Percentiles rank a stretch among this genome's conserved stretches.
Conservation (phyloP, 2,888 invertebrate species). For the Ochropacha duplaris region DNA sequence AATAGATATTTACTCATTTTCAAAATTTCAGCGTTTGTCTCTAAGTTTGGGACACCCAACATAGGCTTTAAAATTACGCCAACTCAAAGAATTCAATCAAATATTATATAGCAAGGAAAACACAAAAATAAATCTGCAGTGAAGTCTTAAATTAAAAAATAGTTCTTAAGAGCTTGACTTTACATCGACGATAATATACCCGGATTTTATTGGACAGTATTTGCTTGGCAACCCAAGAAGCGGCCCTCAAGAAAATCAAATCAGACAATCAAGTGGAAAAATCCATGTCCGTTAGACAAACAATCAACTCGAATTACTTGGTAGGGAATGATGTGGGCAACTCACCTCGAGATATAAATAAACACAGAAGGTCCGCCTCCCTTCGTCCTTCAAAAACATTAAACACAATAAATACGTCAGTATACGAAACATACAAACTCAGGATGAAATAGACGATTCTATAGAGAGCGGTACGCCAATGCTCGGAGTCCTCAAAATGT, state of each 20-base stretch:
- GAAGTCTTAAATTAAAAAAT: no score
- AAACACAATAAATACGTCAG: not conserved
- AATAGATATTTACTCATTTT: no score
- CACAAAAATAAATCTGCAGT: no score
- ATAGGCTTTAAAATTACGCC: no score
- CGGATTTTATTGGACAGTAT: conserved; percentile 50
- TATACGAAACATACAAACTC: not conserved
- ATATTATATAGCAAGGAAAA: no score
- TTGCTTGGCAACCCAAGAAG: conserved; percentile 57
- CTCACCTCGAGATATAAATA: conserved; percentile 36
- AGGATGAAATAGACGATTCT: not conserved
- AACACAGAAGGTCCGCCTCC: not conserved
- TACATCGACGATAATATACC: conserved; percentile 14
- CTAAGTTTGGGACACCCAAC: no score
- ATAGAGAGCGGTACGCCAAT: not conserved
- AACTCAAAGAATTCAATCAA: no score
- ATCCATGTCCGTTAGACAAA: conserved; percentile 79
- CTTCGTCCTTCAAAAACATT: not conserved
- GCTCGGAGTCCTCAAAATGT: not conserved
- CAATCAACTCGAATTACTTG: conserved; percentile 80
- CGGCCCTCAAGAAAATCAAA: conserved; percentile 75
- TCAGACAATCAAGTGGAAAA: conserved; percentile 83
- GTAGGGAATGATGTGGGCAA: conserved; percentile 68
- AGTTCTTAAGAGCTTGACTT: not conserved
- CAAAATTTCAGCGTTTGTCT: no score